phyloP scores from a whole-genome alignment of 1,140 invertebrate species.

The Pogonomyrmex californicus region DNA sequence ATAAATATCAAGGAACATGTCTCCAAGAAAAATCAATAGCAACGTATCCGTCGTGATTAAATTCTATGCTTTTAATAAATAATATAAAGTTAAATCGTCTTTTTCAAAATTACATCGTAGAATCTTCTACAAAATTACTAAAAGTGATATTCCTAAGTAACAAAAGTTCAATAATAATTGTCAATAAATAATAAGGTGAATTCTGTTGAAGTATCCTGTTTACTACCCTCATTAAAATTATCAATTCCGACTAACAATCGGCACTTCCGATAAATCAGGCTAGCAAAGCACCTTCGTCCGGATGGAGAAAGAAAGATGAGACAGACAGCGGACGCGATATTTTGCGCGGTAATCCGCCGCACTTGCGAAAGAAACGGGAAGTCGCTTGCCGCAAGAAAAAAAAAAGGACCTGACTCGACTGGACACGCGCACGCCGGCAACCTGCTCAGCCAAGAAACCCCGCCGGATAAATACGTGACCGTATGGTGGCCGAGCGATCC shows the following conservation, averaged over 20 bases:
- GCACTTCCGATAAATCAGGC: neutral
- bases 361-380: conserved; percentile 27
- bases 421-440: conserved; percentile 55
- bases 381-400: neutral
- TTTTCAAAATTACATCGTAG: neutral
- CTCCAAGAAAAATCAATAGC: neutral
- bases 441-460: conserved; percentile 50
- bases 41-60: neutral
- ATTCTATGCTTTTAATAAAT: neutral
- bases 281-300: neutral
- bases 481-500: conserved; percentile 56
- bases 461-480: conserved; percentile 7
- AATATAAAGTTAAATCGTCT: neutral
- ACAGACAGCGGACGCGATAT: conserved; percentile 30
- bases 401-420: neutral
- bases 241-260: neutral
- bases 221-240: neutral
- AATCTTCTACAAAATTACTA: neutral
- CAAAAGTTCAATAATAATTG: too few species aligned
- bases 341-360: conserved; percentile 26
- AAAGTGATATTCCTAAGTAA: neutral
- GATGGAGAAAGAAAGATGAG: neutral
- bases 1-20: neutral
- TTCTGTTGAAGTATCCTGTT: neutral
- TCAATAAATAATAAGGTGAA: neutral